These are phyloP conservation scores for Epicampocera succincta DNA, from an alignment of 2,888 invertebrate genomes.

Conservation along the genomic window DNA sequence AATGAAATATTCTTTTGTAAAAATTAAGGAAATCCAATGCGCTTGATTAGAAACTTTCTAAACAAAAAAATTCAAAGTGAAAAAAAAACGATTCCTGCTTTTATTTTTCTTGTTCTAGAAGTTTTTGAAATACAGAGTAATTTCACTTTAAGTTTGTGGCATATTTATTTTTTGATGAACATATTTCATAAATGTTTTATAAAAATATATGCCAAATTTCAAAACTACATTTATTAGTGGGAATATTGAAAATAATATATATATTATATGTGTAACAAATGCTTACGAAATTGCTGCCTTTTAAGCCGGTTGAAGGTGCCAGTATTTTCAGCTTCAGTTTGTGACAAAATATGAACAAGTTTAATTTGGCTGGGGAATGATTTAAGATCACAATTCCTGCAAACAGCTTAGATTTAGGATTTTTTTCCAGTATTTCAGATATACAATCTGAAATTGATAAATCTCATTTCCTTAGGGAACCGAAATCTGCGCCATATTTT, in stretches of 20 bases:
- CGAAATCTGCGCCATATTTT: no score
- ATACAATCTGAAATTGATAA: no score
- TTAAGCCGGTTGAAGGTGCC: no score
- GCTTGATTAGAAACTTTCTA: conserved; percentile 12
- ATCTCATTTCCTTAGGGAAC: no score
- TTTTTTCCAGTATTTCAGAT: no score
- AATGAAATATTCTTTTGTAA: conserved; percentile 41
- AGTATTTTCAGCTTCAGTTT: no score
- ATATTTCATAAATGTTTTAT: conserved; percentile 32
- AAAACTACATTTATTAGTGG: conserved; percentile 18
- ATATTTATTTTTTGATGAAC: conserved; percentile 49
- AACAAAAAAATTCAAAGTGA: background rate
- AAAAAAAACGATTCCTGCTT: conserved; percentile 25
- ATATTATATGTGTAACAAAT: conserved; percentile 16
- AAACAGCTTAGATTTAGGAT: no score
- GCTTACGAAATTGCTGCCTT: background rate
- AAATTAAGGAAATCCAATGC: conserved; percentile 42
- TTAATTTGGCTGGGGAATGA: no score
- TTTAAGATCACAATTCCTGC: no score
- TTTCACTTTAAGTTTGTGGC: conserved; percentile 51
- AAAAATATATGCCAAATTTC: conserved; percentile 7
- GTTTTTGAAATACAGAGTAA: conserved; percentile 35
- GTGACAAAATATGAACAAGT: no score
- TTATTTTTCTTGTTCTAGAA: conserved; percentile 20
- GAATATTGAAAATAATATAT: background rate